Base-by-base conservation (phyloP, 1,140 invertebrate genomes). In the Pogonus chalceus region DNA sequence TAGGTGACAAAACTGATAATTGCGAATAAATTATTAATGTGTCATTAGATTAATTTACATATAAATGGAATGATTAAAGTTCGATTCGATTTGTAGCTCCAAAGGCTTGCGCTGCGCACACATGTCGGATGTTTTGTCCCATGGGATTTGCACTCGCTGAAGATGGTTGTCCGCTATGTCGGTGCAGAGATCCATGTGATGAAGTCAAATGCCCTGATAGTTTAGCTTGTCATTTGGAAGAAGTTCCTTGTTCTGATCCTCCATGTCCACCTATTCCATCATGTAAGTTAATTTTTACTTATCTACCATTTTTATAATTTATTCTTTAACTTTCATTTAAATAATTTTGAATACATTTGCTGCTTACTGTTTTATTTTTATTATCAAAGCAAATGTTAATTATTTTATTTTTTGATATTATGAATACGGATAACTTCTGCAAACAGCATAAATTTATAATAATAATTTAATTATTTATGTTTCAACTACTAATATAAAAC, bases 101-200 rank as follows among this genome's bases (percentile, higher is more conserved):
- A 0, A 76, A 78, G 23, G 72, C 79, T 1, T 92, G 89, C 62
- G 81, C 84, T 1, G 84, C 84, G 0, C 85, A 87, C 57, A 85
- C 82, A 0, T 92, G 88, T 61, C 79, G 88, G n/a, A 92, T 92
- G 88, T 77, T 90, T 50, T 92, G 89, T 65, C 87, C 88, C 0
- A 79, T 88, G 56, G 88, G 87, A 43, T 92, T 92, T 66, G 78
- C 84, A 62, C 73, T 88, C 60, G 78, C 79, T 55, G 59, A 71
- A 0, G 79, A 83, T 50, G 88, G 89, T 2, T 92, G 89, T 66
- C 81, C 83, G 0, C 71, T 86, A 16, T 92, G 90, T 69, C 79
- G 84, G 57, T 92, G 90, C 59, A 72, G 82, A 1, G 87, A 92
- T 67, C 87, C 87, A 0, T 92, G 90, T 61, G 75, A 79, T 9